Evolutionary conservation across 2,113 vertebrate genomes (phyloP).

Genomic region (Neolamprologus kungweensis): DNA sequence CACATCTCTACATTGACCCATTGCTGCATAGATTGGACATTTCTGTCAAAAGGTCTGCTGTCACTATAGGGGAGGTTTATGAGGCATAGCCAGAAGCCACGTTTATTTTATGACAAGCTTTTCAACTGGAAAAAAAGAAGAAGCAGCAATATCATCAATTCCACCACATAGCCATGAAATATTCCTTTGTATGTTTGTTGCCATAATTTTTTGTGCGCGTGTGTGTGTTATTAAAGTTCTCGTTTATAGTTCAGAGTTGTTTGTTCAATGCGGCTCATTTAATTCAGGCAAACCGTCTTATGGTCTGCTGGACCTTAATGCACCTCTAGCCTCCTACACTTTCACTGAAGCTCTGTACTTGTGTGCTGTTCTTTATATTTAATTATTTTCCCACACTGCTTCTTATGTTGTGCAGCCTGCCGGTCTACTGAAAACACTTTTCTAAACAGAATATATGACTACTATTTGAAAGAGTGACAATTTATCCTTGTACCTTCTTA

Average conservation of each 20-base stretch:
- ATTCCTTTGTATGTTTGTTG: slow-evolving; percentile 1
- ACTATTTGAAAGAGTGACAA: neutral
- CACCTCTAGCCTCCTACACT: neutral
- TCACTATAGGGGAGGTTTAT: slow-evolving; percentile 46
- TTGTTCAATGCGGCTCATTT: slow-evolving; percentile 28
- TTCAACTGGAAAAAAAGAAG: slow-evolving; percentile 23
- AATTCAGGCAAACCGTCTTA: slow-evolving; percentile 5
- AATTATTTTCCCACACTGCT: neutral
- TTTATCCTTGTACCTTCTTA: neutral
- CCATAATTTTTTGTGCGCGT: neutral
- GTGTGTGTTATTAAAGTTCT: neutral
- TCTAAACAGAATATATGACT: neutral
- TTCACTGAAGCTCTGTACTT: neutral
- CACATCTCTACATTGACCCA: slow-evolving; percentile 51
- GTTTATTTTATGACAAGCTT: slow-evolving; percentile 58
- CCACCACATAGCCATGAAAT: slow-evolving; percentile 29
- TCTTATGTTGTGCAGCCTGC: neutral
- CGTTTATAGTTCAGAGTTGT: neutral
- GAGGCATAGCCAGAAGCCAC: slow-evolving; percentile 34
- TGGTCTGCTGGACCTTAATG: slow-evolving; percentile 10
- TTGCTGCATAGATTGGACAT: slow-evolving; percentile 54
- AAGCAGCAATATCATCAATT: slow-evolving; percentile 39
- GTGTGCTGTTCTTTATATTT: neutral
- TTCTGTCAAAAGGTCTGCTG: slow-evolving; percentile 54
- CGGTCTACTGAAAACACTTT: neutral